Percentiles rank a stretch among this genome's conserved stretches.
Conservation (phyloP, 2,888 invertebrate species). For the Drosophila macrospina region DNA sequence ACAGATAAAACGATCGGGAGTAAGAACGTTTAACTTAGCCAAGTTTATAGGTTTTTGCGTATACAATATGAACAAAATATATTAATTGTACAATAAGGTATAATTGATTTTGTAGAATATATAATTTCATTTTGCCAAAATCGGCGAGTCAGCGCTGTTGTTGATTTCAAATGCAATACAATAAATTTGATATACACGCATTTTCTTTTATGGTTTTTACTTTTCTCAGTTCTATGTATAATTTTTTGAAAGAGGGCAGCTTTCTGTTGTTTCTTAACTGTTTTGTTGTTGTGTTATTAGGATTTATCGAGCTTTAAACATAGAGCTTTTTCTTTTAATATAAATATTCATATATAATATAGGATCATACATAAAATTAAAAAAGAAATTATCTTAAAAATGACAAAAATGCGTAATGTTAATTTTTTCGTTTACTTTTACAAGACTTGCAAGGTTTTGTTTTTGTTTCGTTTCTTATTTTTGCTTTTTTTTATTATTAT, state of each 20-base stretch:
- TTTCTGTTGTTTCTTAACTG: slow-evolving; percentile 42
- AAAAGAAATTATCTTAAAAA: slow-evolving; percentile 65
- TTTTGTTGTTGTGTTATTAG: slow-evolving; percentile 39
- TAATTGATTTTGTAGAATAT: slow-evolving; percentile 7
- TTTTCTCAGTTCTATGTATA: slow-evolving; percentile 29
- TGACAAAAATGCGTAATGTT: slow-evolving; percentile 51
- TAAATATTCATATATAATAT: slow-evolving; percentile 75
- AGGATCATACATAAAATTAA: slow-evolving; percentile 68
- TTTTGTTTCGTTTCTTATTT: slow-evolving; percentile 40
- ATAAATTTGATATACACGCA: slow-evolving; percentile 32
- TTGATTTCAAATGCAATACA: slow-evolving; percentile 41
- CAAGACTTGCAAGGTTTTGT: slow-evolving; percentile 52
- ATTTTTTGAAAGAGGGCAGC: slow-evolving; percentile 34
- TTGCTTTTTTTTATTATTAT: slow-evolving; percentile 52
- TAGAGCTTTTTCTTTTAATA: slow-evolving; percentile 58
- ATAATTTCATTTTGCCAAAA: slow-evolving; percentile 1
- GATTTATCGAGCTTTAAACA: slow-evolving; percentile 50
- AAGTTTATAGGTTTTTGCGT: background rate
- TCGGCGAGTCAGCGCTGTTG: slow-evolving; percentile 21
- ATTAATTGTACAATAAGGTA: slow-evolving; percentile 29
- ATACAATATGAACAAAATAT: slow-evolving; percentile 8
- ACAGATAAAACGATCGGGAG: background rate
- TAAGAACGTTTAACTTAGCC: background rate
- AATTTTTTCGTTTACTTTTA: slow-evolving; percentile 49
- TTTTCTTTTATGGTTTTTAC: slow-evolving; percentile 10